Percentiles rank a stretch among this genome's conserved stretches.
Conservation (phyloP, 2,113 vertebrate species). For the Microtus ochrogaster region DNA sequence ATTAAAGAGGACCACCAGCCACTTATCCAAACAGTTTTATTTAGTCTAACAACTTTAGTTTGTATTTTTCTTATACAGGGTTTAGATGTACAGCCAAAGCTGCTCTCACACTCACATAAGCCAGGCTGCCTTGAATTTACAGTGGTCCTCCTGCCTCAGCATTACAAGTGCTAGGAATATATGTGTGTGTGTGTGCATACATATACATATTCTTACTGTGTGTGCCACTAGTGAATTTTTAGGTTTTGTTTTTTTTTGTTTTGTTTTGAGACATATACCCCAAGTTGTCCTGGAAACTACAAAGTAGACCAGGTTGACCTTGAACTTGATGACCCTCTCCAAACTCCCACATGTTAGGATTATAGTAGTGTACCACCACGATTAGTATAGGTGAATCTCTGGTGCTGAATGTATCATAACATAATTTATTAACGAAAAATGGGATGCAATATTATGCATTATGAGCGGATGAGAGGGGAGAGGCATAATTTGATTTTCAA, state of each 20-base stretch:
- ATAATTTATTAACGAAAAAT: constrained; percentile 20
- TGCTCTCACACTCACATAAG: neutral
- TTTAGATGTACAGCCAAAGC: neutral
- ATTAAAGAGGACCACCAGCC: neutral
- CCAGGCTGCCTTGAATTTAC: neutral
- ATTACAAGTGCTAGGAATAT: neutral
- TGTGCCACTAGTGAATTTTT: too few species aligned
- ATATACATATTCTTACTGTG: neutral
- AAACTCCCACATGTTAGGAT: neutral
- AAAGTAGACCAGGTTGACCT: neutral
- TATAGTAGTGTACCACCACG: neutral
- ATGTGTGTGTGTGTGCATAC: accelerated
- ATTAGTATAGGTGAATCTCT: neutral
- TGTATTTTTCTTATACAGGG: neutral
- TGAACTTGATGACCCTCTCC: neutral
- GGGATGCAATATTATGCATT: neutral
- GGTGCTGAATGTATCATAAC: neutral
- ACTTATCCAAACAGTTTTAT: neutral
- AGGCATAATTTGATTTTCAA: constrained; percentile 44
- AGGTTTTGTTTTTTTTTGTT: neutral
- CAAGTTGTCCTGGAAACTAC: neutral
- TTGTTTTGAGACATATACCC: neutral
- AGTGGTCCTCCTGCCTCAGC: neutral
- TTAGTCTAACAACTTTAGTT: neutral
- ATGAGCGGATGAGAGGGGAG: neutral